Conservation (phyloP, 2,113 vertebrate species). For the Labeo rohita region DNA sequence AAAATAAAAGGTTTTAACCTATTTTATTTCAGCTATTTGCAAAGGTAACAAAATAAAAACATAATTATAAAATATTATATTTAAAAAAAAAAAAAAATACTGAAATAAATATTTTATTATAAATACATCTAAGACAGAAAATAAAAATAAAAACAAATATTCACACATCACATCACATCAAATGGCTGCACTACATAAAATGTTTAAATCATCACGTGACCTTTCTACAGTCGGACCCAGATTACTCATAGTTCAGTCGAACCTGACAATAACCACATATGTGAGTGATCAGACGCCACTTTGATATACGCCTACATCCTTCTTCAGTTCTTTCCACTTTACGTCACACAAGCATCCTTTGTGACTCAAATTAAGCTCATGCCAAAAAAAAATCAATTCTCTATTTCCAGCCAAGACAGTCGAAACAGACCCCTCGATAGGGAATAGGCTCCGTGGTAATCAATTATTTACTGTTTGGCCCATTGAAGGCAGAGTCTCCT, state of each 20-base stretch:
- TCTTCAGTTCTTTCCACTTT: neutral
- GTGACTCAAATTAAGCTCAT: constrained; percentile 7
- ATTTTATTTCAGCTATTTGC: no score
- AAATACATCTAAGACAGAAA: no score
- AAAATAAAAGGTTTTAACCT: no score
- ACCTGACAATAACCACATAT: neutral
- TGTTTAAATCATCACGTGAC: neutral
- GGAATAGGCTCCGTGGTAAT: constrained; percentile 50
- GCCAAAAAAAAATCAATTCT: constrained; percentile 2
- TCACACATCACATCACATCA: neutral
- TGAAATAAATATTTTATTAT: no score
- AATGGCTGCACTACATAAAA: neutral
- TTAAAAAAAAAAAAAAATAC: no score
- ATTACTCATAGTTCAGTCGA: neutral
- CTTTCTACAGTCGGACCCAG: neutral
- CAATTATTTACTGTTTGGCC: constrained; percentile 70
- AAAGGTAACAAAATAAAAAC: no score
- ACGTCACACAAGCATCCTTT: neutral
- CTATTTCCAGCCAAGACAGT: neutral
- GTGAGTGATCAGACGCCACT: neutral
- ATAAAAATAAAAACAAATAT: no score
- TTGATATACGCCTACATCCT: neutral
- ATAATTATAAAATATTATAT: no score
- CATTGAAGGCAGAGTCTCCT: constrained; percentile 56
- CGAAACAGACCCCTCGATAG: neutral